These are phyloP conservation scores for Sialia sialis DNA, from an alignment of 2,113 vertebrate species.

Conservation along the genomic window DNA sequence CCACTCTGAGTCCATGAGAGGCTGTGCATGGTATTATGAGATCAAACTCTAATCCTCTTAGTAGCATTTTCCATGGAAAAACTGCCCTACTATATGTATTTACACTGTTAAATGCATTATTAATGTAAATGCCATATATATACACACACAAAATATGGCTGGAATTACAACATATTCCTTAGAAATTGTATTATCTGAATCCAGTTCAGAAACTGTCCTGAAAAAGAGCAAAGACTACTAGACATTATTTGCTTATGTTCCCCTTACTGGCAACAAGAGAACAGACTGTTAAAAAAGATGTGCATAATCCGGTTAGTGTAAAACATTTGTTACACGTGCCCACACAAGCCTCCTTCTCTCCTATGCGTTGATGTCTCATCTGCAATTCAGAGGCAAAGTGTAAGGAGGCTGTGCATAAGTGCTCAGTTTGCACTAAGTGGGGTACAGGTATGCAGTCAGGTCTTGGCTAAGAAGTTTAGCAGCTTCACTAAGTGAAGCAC, in stretches of 20 bases:
- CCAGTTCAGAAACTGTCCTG: neutral
- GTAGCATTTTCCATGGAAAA: neutral
- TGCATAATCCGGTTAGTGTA: neutral
- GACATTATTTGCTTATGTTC: neutral
- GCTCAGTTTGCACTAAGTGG: neutral
- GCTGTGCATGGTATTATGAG: neutral
- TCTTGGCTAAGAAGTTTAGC: neutral
- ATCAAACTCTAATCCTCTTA: constrained; percentile 28
- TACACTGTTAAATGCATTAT: neutral
- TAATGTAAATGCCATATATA: neutral
- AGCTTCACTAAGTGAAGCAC: neutral
- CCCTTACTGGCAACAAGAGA: neutral
- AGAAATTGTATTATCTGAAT: neutral
- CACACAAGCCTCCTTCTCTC: neutral
- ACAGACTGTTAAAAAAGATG: neutral
- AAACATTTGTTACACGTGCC: neutral
- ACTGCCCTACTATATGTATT: neutral
- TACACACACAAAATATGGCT: neutral
- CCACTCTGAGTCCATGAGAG: neutral
- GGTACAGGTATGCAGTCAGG: neutral
- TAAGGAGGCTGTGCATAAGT: neutral
- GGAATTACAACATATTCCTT: neutral
- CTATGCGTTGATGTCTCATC: neutral
- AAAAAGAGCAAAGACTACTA: neutral
- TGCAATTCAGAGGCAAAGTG: neutral